Evolutionary conservation across 2,888 invertebrate genomes (phyloP), one percentile per base, ranked within the genome.

Genomic region (Pogonocherus hispidulus): DNA sequence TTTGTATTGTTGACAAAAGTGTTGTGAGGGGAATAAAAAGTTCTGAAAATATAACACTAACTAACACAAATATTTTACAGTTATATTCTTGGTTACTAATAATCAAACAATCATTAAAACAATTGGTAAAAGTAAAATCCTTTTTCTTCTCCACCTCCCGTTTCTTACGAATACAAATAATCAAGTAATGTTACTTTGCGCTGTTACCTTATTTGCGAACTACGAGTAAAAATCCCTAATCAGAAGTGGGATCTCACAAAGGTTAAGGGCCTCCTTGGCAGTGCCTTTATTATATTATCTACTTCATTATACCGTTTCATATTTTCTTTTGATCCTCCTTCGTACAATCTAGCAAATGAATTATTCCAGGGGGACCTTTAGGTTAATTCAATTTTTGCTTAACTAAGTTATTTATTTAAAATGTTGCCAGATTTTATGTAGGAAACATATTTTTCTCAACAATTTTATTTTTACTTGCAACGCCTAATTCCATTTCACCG

Each of bases 251-350:
- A 27, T 52, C 32, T 18, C n/a, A 32, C 52, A 52, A 18, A 52
- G 52, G 52, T 52, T 52, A 52, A 52, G 52, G 11, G 14, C 32
- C 16, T 51, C 51, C 23, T 22, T 27, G 19, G 27, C 27, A 16
- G 52, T 18, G 27, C 52, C 52, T 32, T 52, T 52, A 52, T 52
- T 52, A 32, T 32, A 52, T 52, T 52, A 52, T 52, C 52, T 52
- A 32, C 52, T 52, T 32, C 52, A 52, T 52, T 52, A 52, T 52
- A 32, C 52, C 19, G 52, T 52, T 52, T 32, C 22, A 32, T 52
- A 52, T 52, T 52, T 52, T 52, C 52, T 32, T 52, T 52, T 32
- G 8, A 52, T 20, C 52, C 22, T 32, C 16, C 9, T 52, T 32
- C 32, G 32, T 52, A 32, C 52, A 52, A 32, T 52, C 32, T 52